These are phyloP conservation scores for Alitta virens DNA, from an alignment of 2,888 invertebrate species.

Conservation along the genomic window DNA sequence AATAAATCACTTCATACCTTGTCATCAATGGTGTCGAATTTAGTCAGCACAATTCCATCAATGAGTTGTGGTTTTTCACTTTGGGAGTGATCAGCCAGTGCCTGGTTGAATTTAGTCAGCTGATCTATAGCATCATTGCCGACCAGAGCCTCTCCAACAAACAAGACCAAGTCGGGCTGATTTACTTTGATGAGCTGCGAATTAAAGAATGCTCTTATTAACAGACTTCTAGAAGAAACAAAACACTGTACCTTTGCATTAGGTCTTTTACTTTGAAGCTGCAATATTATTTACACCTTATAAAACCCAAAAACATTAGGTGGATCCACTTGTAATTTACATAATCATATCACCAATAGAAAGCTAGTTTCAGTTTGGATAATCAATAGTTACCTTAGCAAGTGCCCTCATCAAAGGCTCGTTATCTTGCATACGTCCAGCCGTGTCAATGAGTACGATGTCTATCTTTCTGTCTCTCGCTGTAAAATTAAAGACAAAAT, in stretches of 20 bases:
- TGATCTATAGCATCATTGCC: conserved; percentile 99
- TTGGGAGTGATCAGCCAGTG: conserved; percentile 84
- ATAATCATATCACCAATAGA: no score
- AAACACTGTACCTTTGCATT: no score
- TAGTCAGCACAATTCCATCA: conserved; percentile 98
- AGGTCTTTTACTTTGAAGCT: no score
- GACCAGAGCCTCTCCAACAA: conserved; percentile 99
- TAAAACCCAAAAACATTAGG: no score
- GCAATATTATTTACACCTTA: no score
- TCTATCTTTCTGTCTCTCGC: conserved; percentile 78
- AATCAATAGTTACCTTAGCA: conserved; percentile 84
- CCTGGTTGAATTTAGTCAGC: conserved; percentile 96
- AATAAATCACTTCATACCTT: conserved; percentile 72
- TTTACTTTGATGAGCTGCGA: conserved; percentile 90
- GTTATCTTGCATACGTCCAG: conserved; percentile 99
- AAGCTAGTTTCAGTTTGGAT: no score
- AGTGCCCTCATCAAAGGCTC: conserved; percentile 98
- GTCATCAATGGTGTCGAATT: conserved; percentile 99
- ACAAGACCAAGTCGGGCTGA: conserved; percentile 95
- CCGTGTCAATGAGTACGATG: conserved; percentile 96
- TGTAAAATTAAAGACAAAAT: conserved; percentile 32
- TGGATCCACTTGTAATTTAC: no score
- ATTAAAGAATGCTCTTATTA: no score
- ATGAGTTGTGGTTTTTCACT: conserved; percentile 71
- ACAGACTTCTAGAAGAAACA: no score